phyloP scores from a whole-genome alignment of 2,797 vertebrate genomes.

The Coccyzus lansbergi region DNA sequence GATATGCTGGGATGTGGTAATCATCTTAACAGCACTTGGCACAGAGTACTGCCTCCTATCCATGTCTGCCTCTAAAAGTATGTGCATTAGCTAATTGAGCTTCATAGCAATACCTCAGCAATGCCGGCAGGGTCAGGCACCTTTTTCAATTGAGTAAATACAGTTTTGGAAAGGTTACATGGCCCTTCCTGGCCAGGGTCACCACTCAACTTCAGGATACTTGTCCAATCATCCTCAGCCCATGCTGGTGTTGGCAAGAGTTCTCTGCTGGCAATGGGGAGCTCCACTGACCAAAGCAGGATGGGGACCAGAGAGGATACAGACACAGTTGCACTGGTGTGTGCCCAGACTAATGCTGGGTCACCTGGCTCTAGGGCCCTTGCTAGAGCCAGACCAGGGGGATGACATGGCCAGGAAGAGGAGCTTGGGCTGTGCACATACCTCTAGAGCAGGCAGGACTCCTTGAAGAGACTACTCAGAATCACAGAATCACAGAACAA shows the following conservation, averaged over 20 bases:
- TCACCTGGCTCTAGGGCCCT: background rate
- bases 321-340: background rate
- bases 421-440: rapidly evolving
- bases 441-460: background rate
- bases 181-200: background rate
- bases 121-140: background rate
- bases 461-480: background rate
- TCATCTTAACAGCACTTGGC: constrained; percentile 25
- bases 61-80: background rate
- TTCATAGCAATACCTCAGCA: background rate
- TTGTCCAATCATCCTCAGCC: background rate
- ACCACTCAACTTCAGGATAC: too few relatives aligned
- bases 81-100: constrained; percentile 49
- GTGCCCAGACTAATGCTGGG: background rate
- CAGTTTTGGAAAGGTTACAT: background rate
- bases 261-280: background rate
- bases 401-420: rapidly evolving
- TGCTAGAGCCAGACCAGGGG: background rate
- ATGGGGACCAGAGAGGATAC: background rate
- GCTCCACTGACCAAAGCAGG: background rate
- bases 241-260: background rate
- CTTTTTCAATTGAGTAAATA: background rate
- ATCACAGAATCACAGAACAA: too few relatives aligned
- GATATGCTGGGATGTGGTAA: background rate
- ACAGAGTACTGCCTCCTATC: background rate